Percentiles rank a stretch among this genome's conserved stretches.
These are phyloP conservation scores for Cherax destructor DNA, from an alignment of 1,140 invertebrate species.

Conservation along the genomic window DNA sequence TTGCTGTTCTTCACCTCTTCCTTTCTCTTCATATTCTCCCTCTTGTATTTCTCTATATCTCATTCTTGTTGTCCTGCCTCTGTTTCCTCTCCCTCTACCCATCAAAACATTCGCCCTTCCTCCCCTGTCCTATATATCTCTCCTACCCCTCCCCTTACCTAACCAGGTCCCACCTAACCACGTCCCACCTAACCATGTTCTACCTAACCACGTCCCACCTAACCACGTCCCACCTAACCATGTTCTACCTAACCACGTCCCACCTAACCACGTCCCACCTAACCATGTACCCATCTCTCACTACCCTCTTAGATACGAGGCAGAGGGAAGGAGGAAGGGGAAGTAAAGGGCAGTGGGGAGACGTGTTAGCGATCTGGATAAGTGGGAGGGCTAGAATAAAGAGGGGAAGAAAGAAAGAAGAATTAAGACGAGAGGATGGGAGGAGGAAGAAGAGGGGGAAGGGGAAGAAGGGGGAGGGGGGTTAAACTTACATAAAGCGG, in stretches of 20 bases:
- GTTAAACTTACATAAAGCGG: not conserved
- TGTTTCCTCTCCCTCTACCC: not conserved
- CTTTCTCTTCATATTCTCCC: not conserved
- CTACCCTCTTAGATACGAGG: too few species aligned
- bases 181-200: too few species aligned
- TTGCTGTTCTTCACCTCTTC: not conserved
- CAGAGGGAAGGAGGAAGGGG: too few species aligned
- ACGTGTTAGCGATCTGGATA: too few species aligned
- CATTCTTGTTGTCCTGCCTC: not conserved
- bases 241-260: too few species aligned
- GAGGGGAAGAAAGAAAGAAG: constrained; percentile 26
- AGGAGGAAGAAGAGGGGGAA: constrained; percentile 7
- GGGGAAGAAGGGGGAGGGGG: constrained; percentile 21
- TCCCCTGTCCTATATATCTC: too few species aligned
- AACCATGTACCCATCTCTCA: not conserved
- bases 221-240: too few species aligned
- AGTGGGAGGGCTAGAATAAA: not conserved
- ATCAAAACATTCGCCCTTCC: not conserved
- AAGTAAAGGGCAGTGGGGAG: too few species aligned
- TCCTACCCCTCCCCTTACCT: not conserved
- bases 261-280: not conserved
- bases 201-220: too few species aligned
- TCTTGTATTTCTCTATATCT: too few species aligned
- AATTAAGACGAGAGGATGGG: not conserved
- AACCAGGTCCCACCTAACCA: not conserved